phyloP scores from a whole-genome alignment of 1,140 invertebrate genomes.

The Mamestra configurata region DNA sequence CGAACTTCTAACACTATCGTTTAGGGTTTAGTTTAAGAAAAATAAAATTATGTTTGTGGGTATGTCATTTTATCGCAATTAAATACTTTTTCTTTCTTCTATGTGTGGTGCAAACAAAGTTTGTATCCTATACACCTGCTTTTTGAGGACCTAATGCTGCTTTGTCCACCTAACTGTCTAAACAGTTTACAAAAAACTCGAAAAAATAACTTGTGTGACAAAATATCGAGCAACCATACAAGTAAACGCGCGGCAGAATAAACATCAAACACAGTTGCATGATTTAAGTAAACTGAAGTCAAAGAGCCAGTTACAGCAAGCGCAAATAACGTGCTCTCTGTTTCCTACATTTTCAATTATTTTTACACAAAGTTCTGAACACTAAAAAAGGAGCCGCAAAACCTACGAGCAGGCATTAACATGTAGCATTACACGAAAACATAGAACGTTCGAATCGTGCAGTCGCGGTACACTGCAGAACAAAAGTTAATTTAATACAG shows the following conservation, averaged over 20 bases:
- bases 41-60: too few species aligned
- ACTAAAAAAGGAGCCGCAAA: background rate
- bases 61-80: too few species aligned
- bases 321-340: background rate
- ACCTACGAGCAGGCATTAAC: slow-evolving; percentile 1
- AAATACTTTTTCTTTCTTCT: too few species aligned
- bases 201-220: too few species aligned
- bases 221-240: background rate
- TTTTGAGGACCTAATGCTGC: too few species aligned
- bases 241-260: background rate
- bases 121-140: too few species aligned
- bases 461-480: slow-evolving; percentile 32
- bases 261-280: background rate
- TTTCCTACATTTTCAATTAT: slow-evolving; percentile 17
- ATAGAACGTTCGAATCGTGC: slow-evolving; percentile 15
- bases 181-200: too few species aligned
- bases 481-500: slow-evolving; percentile 45
- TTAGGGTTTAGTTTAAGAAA: too few species aligned
- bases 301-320: background rate
- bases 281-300: background rate
- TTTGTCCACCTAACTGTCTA: too few species aligned
- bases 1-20: too few species aligned
- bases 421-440: slow-evolving; percentile 31
- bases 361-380: background rate
- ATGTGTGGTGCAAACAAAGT: too few species aligned